These are phyloP conservation scores for Mesitornis unicolor DNA, from an alignment of 2,113 vertebrate species.

Conservation along the genomic window DNA sequence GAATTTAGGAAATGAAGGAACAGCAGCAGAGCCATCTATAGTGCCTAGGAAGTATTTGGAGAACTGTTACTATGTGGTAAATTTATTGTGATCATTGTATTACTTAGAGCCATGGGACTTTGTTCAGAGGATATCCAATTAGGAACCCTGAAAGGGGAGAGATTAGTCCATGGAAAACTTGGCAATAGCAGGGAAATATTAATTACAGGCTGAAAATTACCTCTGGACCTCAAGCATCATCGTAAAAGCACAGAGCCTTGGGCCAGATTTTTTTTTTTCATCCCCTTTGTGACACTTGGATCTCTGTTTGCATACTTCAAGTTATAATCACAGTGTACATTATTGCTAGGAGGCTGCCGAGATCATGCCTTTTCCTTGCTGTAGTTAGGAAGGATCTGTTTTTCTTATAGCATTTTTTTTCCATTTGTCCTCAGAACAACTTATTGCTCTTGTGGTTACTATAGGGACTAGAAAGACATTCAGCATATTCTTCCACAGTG, in stretches of 20 bases:
- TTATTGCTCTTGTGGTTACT: conserved; percentile 45
- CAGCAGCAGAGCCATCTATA: not conserved
- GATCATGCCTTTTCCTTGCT: conserved; percentile 21
- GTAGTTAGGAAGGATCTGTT: conserved; percentile 49
- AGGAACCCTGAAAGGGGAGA: not conserved
- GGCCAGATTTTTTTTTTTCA: conserved; percentile 11
- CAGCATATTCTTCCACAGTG: not conserved
- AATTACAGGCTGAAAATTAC: conserved; percentile 16
- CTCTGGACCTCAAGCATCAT: not conserved
- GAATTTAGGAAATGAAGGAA: not conserved
- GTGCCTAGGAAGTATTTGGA: not conserved
- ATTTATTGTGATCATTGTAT: not conserved
- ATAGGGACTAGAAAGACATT: conserved; percentile 48
- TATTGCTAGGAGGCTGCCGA: not conserved
- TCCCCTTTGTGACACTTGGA: conserved; percentile 47
- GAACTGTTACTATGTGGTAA: not conserved
- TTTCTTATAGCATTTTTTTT: conserved; percentile 63
- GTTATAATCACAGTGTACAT: not conserved
- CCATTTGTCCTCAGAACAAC: conserved; percentile 49
- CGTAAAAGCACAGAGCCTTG: not conserved
- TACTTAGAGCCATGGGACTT: not conserved
- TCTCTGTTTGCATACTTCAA: conserved; percentile 3
- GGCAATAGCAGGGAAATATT: not conserved
- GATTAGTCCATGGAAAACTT: not conserved
- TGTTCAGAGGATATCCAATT: not conserved